Conservation (phyloP, 2,113 vertebrate species). For the Ariopsis seemanni region DNA sequence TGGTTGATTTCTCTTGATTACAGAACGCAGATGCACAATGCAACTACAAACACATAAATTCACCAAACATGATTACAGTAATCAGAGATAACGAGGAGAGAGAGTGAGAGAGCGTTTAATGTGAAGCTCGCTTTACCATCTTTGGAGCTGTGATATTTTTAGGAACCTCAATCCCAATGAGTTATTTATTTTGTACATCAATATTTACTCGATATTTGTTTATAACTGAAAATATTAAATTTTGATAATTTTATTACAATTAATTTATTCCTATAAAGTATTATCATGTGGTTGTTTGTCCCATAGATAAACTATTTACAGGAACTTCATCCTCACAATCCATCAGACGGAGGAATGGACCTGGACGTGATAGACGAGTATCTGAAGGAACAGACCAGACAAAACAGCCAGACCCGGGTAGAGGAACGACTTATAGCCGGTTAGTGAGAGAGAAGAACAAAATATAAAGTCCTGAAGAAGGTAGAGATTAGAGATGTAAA, state of each 20-base stretch:
- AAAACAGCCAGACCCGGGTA: slow-evolving; percentile 38
- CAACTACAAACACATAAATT: background rate
- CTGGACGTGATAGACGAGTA: slow-evolving; percentile 79
- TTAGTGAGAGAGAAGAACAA: slow-evolving; percentile 43
- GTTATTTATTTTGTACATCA: background rate
- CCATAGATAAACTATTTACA: slow-evolving; percentile 64
- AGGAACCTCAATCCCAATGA: background rate
- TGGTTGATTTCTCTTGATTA: background rate
- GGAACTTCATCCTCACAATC: slow-evolving; percentile 55
- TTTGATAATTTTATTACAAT: background rate
- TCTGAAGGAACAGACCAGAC: slow-evolving; percentile 70
- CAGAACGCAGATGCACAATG: background rate
- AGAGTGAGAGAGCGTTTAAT: background rate
- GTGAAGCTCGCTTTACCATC: background rate
- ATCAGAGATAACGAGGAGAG: background rate
- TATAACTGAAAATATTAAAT: too few relatives aligned
- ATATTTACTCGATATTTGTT: background rate
- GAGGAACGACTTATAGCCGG: slow-evolving; percentile 63
- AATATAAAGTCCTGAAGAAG: background rate
- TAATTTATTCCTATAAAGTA: background rate
- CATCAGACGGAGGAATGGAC: slow-evolving; percentile 66
- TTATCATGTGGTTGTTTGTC: background rate
- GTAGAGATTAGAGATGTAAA: background rate
- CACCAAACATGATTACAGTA: background rate
- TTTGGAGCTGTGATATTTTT: background rate